Evolutionary conservation across 2,888 invertebrate species (phyloP).

Genomic region (Tenthredo livida): DNA sequence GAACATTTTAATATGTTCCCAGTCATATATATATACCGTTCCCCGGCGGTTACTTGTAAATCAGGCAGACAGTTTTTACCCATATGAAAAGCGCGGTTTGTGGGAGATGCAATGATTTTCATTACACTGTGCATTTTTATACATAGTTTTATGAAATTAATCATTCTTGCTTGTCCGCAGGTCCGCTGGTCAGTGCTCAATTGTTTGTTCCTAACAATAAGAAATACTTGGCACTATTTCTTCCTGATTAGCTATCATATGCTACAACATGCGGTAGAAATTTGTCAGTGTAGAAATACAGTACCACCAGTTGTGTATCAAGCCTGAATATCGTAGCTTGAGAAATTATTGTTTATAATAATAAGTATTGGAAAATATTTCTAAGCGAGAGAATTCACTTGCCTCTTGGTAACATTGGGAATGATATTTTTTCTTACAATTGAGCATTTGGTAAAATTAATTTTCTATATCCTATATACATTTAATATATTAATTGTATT

Average conservation of each 20-base stretch:
- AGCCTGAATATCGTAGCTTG: neutral
- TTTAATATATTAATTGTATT: constrained; percentile 8
- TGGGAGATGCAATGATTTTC: neutral
- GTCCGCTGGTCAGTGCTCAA: neutral
- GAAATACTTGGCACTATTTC: neutral
- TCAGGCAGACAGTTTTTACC: neutral
- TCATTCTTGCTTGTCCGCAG: neutral
- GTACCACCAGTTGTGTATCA: constrained; percentile 39
- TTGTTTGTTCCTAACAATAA: neutral
- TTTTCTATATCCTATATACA: neutral
- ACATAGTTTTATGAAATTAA: neutral
- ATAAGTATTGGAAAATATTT: neutral
- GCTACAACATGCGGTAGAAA: neutral
- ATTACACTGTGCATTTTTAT: neutral
- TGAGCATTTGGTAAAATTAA: neutral
- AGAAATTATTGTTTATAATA: neutral
- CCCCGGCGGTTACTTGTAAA: neutral
- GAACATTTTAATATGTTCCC: neutral
- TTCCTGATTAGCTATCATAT: neutral
- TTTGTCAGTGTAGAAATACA: constrained; percentile 38
- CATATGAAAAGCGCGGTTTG: neutral
- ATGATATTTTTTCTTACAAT: neutral
- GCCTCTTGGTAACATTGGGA: constrained; percentile 26
- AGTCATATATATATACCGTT: neutral
- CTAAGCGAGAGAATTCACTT: neutral